These are phyloP conservation scores for Polyodon spathula DNA, from an alignment of 2,113 vertebrate genomes.

Conservation along the genomic window DNA sequence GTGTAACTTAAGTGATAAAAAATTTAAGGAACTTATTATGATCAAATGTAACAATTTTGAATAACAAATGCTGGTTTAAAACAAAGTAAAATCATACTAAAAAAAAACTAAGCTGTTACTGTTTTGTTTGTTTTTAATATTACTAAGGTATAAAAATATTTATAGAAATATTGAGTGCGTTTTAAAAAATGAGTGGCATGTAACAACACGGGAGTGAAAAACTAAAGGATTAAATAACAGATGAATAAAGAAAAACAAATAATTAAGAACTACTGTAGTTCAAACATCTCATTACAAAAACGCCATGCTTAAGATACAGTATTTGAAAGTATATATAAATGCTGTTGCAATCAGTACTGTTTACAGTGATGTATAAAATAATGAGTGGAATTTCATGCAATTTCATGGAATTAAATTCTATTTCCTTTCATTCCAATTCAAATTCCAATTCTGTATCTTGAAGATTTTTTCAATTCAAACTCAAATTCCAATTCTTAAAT, in stretches of 20 bases:
- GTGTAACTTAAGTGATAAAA: not conserved
- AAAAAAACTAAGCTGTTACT: not conserved
- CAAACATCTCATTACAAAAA: not conserved
- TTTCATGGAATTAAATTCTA: too few relatives aligned
- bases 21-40: not conserved
- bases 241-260: slow-evolving; percentile 1
- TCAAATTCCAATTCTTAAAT: too few relatives aligned
- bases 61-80: not conserved
- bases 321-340: not conserved
- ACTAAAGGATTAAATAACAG: not conserved
- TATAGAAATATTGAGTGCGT: not conserved
- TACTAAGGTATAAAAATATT: not conserved
- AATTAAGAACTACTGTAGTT: not conserved
- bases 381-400: too few relatives aligned
- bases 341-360: not conserved
- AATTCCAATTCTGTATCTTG: not conserved
- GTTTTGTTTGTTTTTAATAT: not conserved
- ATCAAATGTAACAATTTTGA: not conserved
- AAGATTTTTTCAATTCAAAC: too few relatives aligned
- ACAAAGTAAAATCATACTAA: not conserved
- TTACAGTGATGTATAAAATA: not conserved
- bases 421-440: not conserved
- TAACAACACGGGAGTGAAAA: not conserved
- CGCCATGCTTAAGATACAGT: not conserved
- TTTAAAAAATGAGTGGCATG: not conserved